Evolutionary conservation across 2,888 invertebrate species (phyloP), one percentile per base, ranked within the genome.

Genomic region (Empis livida): DNA sequence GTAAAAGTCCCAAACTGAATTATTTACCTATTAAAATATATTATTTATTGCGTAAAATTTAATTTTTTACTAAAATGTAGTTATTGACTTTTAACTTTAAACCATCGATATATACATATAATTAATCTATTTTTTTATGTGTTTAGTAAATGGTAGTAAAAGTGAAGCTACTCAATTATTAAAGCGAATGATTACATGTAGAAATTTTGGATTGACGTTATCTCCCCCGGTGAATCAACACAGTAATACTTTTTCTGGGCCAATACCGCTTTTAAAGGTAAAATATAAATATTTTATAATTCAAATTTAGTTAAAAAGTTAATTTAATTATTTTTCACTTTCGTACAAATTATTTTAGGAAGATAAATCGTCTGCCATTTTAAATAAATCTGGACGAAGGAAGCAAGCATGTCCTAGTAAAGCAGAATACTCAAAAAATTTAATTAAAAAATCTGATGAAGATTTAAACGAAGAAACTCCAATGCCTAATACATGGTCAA

Each of bases 341-440:
- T 49, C 48, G 13, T 40, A 62, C n/a, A n/a, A n/a, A n/a, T n/a
- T n/a, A 59, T 60, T 58, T 47, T 53, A 57, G 53, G 59, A 56
- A 49, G 57, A 60, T 42, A 61, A 61, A 48, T 56, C 59, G 17
- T 45, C 51, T 45, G 54, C 59, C n/a, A n/a, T n/a, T 50, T 55
- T 57, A 46, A 54, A 57, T 37, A 65, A 66, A 57, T 53, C 56
- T 39, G 84, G 82, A 53, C 76, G 87, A 53, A 75, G 87, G 67
- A 88, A 88, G 70, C 87, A 88, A 66, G 84, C 84, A 62, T 87
- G 80, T 66, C 87, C 87, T 2, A 82, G 81, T 55, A 64, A 64
- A 57, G 56, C 61, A 4, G 65, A 64, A 54, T 57, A 54, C 46
- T 27, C 41, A 8, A 35, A 35, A 35, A 35, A 13, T 35, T 13